Percentiles rank a stretch among this genome's conserved stretches.
Conservation (phyloP, 37 sponge, comb jelly and placozoan genomes). For the Geodia barretti region DNA sequence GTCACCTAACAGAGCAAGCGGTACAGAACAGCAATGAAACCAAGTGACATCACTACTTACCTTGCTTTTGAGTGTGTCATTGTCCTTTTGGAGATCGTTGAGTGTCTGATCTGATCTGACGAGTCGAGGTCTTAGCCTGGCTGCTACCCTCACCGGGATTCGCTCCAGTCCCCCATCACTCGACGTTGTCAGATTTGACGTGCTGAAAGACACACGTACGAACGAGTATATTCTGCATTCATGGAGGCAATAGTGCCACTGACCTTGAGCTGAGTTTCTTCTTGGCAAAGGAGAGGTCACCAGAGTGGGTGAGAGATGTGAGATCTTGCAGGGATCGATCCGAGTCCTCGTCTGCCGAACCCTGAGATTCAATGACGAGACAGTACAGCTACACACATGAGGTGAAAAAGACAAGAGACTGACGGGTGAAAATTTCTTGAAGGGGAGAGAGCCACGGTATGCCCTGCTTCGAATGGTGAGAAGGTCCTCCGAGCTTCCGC, state of each 20-base stretch:
- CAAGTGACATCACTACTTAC: too few species aligned
- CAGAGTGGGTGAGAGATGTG: conserved; percentile 10
- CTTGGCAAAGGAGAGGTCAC: neutral
- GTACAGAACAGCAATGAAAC: too few species aligned
- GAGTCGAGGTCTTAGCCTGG: neutral
- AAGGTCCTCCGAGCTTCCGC: conserved; percentile 28
- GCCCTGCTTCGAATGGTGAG: neutral
- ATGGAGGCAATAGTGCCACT: neutral
- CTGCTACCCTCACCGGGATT: neutral
- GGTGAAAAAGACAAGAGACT: neutral
- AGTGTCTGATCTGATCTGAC: neutral
- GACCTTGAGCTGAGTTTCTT: conserved; percentile 9
- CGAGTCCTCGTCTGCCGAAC: conserved; percentile 38
- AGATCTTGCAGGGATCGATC: conserved; percentile 32
- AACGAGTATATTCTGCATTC: too few species aligned
- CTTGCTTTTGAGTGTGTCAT: neutral
- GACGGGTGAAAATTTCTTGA: neutral
- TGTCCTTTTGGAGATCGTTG: conserved; percentile 4
- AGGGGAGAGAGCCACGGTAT: neutral
- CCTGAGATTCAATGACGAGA: conserved; percentile 4
- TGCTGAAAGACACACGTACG: too few species aligned
- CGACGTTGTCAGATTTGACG: neutral
- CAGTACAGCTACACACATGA: neutral
- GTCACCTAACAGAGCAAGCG: neutral
- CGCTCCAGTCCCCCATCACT: neutral